These are phyloP conservation scores for Hippocampus guttulatus DNA, from an alignment of 2,113 vertebrate species.

Conservation along the genomic window DNA sequence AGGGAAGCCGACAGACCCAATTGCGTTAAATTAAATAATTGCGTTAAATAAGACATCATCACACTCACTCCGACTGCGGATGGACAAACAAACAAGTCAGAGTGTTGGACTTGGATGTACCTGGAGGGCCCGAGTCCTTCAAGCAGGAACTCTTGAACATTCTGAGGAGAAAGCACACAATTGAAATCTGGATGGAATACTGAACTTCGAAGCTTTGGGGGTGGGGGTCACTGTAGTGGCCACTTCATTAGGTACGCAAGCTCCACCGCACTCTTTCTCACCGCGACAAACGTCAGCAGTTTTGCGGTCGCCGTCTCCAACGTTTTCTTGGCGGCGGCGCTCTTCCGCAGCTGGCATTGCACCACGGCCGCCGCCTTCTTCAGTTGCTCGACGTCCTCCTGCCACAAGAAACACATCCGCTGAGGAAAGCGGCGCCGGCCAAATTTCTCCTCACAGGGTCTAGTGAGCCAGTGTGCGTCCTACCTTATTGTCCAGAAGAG, in stretches of 20 bases:
- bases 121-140: conserved; percentile 75
- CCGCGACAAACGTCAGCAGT: conserved; percentile 89
- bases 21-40: too few species aligned
- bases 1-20: background rate
- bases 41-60: too few species aligned
- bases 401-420: background rate
- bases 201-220: too few species aligned
- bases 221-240: too few species aligned
- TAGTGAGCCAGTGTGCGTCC: too few species aligned
- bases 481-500: background rate
- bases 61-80: too few species aligned
- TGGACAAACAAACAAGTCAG: background rate
- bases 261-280: conserved; percentile 28
- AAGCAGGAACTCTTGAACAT: conserved; percentile 79
- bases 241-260: background rate
- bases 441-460: too few species aligned
- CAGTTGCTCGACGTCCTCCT: conserved; percentile 83
- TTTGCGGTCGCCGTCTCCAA: conserved; percentile 85
- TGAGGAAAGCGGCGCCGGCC: too few species aligned
- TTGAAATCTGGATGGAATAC: too few species aligned
- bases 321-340: conserved; percentile 77
- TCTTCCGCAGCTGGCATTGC: conserved; percentile 89
- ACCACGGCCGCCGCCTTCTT: conserved; percentile 83
- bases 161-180: conserved; percentile 63
- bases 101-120: conserved; percentile 57